Base-by-base conservation (phyloP, 2,113 vertebrate species). In the Dasypus novemcinctus region DNA sequence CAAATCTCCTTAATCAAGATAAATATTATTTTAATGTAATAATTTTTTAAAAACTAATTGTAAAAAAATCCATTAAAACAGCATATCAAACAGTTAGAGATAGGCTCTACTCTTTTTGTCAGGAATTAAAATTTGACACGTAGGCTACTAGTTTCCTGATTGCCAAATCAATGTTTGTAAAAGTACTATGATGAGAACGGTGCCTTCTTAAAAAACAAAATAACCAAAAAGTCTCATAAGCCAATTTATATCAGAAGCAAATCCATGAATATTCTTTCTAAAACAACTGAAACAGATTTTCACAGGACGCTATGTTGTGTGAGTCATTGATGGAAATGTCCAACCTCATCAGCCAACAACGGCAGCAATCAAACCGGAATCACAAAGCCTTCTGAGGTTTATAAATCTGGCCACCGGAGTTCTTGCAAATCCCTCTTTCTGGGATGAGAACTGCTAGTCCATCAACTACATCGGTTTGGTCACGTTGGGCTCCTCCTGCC, bases 191-290 rank as follows among this genome's bases (percentile, higher is more conserved):
- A 75, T 46, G 43, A 95, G 68, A 90, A n/a, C 76, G 20, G 18
- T 15, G 31, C 11, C 78, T 85, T 81, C 68, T 54, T 96, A 23
- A 82, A 79, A 75, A 89, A 49, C 5, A 57, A 61, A 46, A 23
- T 12, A 41, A 10, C 43, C 43, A 25, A 43, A 10, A 43, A 43
- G 49, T 14, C 29, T 31, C 61, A 29, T 29, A 33, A 68, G 23
- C 14, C 38, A n/a, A 63, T 95, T 78, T 90, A 74, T 54, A 72
- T 61, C 76, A 93, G 69, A 94, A 86, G 86, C 10, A 93, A 54
- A 38, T 38, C 3, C 2, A 7, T 68, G 49, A 43, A 61, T 61
- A 64, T 72, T 80, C 36, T 69, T 23, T 1, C 54, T n/a, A 11
- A 49, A 72, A 63, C 63, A 64, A 46, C 17, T 0, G 11, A 82